These are phyloP conservation scores for Cheirogaleus medius DNA, from an alignment of 2,113 vertebrate species.

Conservation along the genomic window DNA sequence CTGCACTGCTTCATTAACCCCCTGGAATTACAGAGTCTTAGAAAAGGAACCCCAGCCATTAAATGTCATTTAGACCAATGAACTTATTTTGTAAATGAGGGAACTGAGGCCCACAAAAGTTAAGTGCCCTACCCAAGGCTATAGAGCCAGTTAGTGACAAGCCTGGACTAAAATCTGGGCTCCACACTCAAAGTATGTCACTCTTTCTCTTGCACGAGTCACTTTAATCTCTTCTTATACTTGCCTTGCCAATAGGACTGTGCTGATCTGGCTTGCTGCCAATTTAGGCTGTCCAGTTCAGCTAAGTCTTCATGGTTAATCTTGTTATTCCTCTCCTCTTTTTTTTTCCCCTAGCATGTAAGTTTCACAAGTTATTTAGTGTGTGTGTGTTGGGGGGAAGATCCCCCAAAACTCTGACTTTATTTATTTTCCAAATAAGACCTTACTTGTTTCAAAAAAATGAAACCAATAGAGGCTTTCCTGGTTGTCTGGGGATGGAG, in stretches of 20 bases:
- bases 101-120: neutral
- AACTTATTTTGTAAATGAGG: constrained; percentile 39
- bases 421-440: constrained; percentile 47
- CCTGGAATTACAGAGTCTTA: neutral
- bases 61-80: constrained; percentile 1
- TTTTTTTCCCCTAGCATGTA: neutral
- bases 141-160: neutral
- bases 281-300: neutral
- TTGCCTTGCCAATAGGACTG: neutral
- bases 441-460: constrained; percentile 5
- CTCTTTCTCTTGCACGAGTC: neutral
- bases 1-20: neutral
- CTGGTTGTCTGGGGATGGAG: neutral
- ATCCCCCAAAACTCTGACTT: neutral
- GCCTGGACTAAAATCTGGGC: neutral
- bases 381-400: neutral
- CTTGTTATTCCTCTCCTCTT: constrained; percentile 47
- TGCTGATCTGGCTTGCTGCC: neutral
- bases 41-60: neutral
- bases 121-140: neutral
- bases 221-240: neutral
- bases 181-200: neutral
- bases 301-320: constrained; percentile 52
- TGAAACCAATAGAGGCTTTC: neutral
- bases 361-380: constrained; percentile 45